Conservation (phyloP, 1,140 invertebrate genomes). For the Musca domestica region DNA sequence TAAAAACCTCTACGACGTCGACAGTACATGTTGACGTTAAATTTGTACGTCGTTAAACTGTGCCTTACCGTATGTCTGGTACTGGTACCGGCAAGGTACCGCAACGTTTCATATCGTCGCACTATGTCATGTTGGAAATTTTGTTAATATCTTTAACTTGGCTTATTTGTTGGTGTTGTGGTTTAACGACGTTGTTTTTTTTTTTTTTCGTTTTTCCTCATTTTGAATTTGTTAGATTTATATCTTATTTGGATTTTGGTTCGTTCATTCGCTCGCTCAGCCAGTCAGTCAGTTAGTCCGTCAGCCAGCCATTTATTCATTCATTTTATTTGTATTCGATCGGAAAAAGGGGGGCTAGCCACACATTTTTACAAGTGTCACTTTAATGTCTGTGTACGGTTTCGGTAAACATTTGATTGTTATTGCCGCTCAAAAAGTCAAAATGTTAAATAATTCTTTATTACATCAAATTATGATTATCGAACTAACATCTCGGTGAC, state of each 20-base stretch:
- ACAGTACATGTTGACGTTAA: neutral
- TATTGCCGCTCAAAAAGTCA: neutral
- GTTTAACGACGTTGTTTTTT: constrained; percentile 2
- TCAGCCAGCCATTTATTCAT: too few relatives aligned
- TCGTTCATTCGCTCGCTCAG: too few relatives aligned
- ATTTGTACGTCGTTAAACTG: too few relatives aligned
- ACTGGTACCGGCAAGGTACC: too few relatives aligned
- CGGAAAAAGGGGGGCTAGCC: too few relatives aligned
- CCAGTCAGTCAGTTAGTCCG: too few relatives aligned
- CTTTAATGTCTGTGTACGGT: constrained; percentile 9
- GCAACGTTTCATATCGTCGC: too few relatives aligned
- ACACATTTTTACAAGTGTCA: neutral
- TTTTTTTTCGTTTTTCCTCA: constrained; percentile 7
- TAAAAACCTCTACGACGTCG: neutral
- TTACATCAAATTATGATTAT: constrained; percentile 9
- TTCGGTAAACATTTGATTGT: neutral
- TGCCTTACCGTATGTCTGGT: too few relatives aligned
- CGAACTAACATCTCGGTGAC: neutral
- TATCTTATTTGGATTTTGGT: constrained; percentile 9
- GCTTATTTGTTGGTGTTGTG: too few relatives aligned
- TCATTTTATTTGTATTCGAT: too few relatives aligned
- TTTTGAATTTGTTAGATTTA: constrained; percentile 12
- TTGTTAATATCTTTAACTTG: too few relatives aligned
- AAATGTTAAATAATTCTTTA: constrained; percentile 20
- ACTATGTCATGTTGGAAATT: too few relatives aligned